These are phyloP conservation scores for Leptinotarsa undecemlineata DNA, from an alignment of 1,140 invertebrate genomes.

Conservation along the genomic window DNA sequence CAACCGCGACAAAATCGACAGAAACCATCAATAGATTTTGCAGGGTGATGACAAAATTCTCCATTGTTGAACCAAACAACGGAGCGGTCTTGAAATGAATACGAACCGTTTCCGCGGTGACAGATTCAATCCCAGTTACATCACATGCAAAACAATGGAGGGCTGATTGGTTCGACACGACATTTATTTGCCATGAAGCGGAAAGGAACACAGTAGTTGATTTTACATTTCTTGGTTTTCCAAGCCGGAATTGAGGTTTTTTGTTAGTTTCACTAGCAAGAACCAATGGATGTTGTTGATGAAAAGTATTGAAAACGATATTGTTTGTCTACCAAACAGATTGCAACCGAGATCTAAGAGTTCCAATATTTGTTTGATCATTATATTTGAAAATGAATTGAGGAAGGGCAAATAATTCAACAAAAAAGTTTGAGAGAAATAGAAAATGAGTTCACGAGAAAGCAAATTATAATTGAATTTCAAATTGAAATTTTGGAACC, in stretches of 20 bases:
- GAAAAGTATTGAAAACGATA: not conserved
- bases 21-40: not conserved
- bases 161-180: conserved; percentile 25
- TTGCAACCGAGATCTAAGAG: no score
- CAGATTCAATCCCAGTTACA: conserved; percentile 30
- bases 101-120: conserved; percentile 30
- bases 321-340: no score
- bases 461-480: no score
- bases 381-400: no score
- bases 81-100: conserved; percentile 28
- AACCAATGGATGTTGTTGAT: not conserved
- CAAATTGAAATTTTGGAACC: no score
- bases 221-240: not conserved
- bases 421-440: no score
- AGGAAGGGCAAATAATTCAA: no score
- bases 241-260: not conserved
- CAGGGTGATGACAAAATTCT: not conserved
- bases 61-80: conserved; percentile 14
- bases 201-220: conserved; percentile 10
- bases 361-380: no score
- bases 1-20: not conserved
- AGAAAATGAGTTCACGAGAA: no score
- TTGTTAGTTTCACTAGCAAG: not conserved
- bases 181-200: conserved; percentile 8
- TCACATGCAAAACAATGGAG: conserved; percentile 32